Evolutionary conservation across 1,140 invertebrate species (phyloP), one percentile per base, ranked within the genome.

Genomic region (Diachasma alloeum): DNA sequence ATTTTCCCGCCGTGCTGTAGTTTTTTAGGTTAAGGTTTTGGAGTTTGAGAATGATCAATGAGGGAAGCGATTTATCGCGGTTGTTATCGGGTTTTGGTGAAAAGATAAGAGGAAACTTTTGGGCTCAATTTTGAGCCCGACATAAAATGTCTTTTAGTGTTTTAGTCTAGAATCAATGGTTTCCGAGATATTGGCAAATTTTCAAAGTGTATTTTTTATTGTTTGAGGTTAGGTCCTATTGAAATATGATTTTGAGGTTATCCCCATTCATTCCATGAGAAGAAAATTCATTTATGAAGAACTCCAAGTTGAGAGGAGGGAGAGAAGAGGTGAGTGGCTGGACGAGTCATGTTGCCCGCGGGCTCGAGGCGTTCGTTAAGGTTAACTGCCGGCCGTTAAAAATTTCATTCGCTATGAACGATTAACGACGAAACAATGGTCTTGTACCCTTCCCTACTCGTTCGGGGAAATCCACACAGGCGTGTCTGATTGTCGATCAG

Each of bases 401-500:
- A 72, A 78, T 78, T 78, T 74, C 56, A 78, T 80, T 80, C 73
- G 73, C 59, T 63, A 80, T 44, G 76, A 80, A 78, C 76, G 73
- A 80, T 80, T 76, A 80, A 78, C 76, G 72, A 19, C 36, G 39
- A 68, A 75, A 80, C 76, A 78, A 80, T 80, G 68, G 76, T 72
- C 26, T 46, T 37, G n/a, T n/a, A 68, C 11, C 48, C 26, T 37
- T 36, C 31, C 15, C 26, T 11, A 37, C 26, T 17, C n/a, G 31
- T 74, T 78, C 59, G 59, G n/a, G 72, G 44, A 78, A 78, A 74
- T 75, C 72, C n/a, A 36, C n/a, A 42, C 66, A 68, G 66, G 66
- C 66, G 66, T 68, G 31, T 68, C 66, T 68, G 36, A 68, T 68
- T 68, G 26, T 17, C 36, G 66, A 68, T 68, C 17, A 39, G 66